Evolutionary conservation across 2,797 vertebrate species (phyloP).

Genomic region (Acomys russatus): DNA sequence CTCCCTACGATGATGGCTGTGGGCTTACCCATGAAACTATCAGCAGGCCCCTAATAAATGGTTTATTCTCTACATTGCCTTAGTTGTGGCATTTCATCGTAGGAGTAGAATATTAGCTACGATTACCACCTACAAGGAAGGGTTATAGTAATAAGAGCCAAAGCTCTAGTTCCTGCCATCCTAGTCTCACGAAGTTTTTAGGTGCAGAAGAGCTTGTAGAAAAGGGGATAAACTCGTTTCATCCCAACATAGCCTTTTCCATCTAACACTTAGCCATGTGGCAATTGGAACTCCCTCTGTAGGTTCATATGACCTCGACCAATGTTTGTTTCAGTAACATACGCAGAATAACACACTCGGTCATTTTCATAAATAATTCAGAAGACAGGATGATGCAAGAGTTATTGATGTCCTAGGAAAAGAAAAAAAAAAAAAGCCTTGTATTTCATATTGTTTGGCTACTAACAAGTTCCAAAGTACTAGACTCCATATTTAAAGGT

Average conservation of each 20-base stretch:
- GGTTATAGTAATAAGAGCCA: neutral
- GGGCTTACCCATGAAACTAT: neutral
- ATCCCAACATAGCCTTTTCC: neutral
- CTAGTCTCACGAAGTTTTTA: neutral
- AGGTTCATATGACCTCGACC: constrained; percentile 6
- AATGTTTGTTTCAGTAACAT: constrained; percentile 18
- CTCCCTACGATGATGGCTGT: neutral
- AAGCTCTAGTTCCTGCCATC: neutral
- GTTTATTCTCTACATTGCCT: neutral
- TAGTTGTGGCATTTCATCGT: neutral
- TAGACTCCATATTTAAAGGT: neutral
- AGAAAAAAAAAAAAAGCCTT: neutral
- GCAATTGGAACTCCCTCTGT: neutral
- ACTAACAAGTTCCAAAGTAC: neutral
- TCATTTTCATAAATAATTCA: constrained; percentile 13
- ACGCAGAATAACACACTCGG: neutral
- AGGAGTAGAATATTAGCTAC: neutral
- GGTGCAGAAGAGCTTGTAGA: neutral
- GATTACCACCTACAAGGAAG: neutral
- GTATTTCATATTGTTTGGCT: neutral
- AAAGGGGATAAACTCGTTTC: neutral
- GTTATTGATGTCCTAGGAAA: neutral
- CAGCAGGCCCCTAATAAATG: neutral
- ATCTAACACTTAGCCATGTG: neutral
- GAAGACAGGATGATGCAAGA: neutral